Conservation (phyloP, 2,797 vertebrate genomes). For the Macroramphosus scolopax region DNA sequence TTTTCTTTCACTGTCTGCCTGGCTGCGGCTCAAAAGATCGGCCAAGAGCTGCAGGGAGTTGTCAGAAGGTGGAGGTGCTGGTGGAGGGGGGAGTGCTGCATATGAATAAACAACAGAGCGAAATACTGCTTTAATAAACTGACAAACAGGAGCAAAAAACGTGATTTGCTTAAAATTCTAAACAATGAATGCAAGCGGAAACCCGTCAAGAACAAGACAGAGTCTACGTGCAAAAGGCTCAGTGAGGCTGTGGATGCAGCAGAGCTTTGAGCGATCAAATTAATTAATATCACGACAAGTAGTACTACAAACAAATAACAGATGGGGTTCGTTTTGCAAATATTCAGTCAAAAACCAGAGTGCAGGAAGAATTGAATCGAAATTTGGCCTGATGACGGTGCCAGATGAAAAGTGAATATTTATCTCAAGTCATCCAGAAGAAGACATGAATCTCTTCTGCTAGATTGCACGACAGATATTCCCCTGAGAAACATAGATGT, state of each 20-base stretch:
- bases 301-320: too few species aligned
- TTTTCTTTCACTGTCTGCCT: conserved; percentile 68
- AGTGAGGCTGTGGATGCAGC: too few species aligned
- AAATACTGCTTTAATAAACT: conserved; percentile 6
- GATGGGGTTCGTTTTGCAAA: too few species aligned
- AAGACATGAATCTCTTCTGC: neutral
- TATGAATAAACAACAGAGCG: conserved; percentile 15
- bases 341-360: too few species aligned
- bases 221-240: too few species aligned
- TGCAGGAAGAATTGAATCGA: too few species aligned
- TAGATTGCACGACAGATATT: neutral
- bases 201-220: too few species aligned
- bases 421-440: neutral
- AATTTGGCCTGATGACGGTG: neutral
- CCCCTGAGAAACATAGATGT: neutral
- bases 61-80: conserved; percentile 81
- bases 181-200: conserved; percentile 1
- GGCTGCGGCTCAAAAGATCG: conserved; percentile 68
- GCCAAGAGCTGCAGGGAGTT: conserved; percentile 62
- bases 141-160: conserved; percentile 2
- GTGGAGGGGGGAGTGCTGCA: conserved; percentile 86
- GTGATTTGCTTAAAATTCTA: neutral
- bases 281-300: too few species aligned
- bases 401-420: neutral
- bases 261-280: too few species aligned